Conservation (phyloP, 2,797 vertebrate species). For the Eulemur albifrons region DNA sequence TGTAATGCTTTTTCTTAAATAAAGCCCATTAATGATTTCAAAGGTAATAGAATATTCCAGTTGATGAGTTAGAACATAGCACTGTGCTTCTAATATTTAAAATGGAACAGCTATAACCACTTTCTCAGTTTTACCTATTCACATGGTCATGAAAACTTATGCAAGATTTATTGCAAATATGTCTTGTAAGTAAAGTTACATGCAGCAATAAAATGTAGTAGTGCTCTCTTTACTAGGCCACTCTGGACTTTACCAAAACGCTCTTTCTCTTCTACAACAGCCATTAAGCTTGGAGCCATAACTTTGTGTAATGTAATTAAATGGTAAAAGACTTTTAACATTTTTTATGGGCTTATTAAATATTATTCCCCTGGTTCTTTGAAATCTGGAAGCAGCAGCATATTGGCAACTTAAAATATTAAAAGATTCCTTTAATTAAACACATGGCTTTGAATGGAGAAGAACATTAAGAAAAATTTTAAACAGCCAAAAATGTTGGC, state of each 20-base stretch:
- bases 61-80: neutral
- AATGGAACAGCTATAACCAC: neutral
- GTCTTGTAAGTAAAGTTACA: conserved; percentile 58
- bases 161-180: conserved; percentile 31
- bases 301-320: conserved; percentile 46
- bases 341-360: conserved; percentile 52
- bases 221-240: conserved; percentile 39
- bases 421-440: conserved; percentile 43
- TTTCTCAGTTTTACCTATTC: neutral
- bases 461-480: neutral
- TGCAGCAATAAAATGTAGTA: conserved; percentile 37
- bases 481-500: neutral
- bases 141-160: conserved; percentile 23
- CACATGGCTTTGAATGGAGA: conserved; percentile 20
- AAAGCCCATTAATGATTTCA: neutral
- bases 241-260: conserved; percentile 10
- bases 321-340: conserved; percentile 49
- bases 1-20: neutral
- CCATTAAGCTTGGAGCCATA: conserved; percentile 7
- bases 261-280: neutral
- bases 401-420: neutral
- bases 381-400: conserved; percentile 17
- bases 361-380: conserved; percentile 45
- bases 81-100: neutral
- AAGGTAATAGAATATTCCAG: neutral